These are phyloP conservation scores for Augiades crinisus DNA, from an alignment of 2,888 invertebrate species.

Conservation along the genomic window DNA sequence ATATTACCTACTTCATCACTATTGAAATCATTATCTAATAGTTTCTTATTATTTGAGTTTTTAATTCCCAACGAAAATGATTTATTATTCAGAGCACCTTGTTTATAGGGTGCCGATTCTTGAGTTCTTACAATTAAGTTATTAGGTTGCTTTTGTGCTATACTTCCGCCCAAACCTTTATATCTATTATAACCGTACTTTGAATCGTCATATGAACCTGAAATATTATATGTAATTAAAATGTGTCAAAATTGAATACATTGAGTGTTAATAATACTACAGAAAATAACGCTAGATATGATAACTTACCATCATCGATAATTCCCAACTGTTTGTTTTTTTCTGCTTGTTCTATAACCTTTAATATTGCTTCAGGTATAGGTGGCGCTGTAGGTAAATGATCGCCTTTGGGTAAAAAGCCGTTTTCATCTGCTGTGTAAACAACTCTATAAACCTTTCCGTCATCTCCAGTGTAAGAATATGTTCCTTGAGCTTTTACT, in stretches of 20 bases:
- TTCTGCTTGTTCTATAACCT: slow-evolving; percentile 55
- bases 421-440: slow-evolving; percentile 69
- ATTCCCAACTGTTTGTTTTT: slow-evolving; percentile 54
- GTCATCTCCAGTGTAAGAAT: slow-evolving; percentile 67
- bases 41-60: background rate
- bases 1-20: background rate
- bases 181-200: slow-evolving; percentile 64
- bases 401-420: slow-evolving; percentile 60
- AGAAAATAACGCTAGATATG: too few species aligned
- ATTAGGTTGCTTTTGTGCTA: background rate
- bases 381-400: slow-evolving; percentile 69
- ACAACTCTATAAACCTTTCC: slow-evolving; percentile 57
- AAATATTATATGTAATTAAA: slow-evolving; percentile 28
- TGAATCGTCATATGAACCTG: slow-evolving; percentile 61
- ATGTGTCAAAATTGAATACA: too few species aligned
- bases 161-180: slow-evolving; percentile 30
- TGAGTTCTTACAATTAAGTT: slow-evolving; percentile 3
- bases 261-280: too few species aligned
- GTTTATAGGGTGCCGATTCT: slow-evolving; percentile 12
- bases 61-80: too few species aligned
- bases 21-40: background rate
- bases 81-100: background rate
- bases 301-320: slow-evolving; percentile 57
- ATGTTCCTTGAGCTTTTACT: slow-evolving; percentile 58
- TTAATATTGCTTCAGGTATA: slow-evolving; percentile 60